Conservation (phyloP, 2,113 vertebrate species). For the Pedetes capensis region DNA sequence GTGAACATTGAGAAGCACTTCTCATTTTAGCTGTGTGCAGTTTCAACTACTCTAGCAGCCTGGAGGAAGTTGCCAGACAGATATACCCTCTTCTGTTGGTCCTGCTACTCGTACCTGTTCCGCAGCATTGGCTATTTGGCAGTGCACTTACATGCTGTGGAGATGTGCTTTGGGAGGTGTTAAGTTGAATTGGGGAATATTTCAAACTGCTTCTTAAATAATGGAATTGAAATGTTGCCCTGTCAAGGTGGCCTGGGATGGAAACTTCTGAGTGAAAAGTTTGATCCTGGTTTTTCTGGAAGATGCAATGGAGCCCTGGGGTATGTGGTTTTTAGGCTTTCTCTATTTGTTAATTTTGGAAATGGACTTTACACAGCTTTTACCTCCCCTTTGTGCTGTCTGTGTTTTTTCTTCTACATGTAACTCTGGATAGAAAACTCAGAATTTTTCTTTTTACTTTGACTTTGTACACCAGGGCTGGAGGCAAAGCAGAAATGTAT, state of each 20-base stretch:
- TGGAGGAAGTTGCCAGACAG: conserved; percentile 26
- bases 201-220: conserved; percentile 50
- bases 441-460: neutral
- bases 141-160: neutral
- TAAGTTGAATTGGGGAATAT: neutral
- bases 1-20: neutral
- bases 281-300: conserved; percentile 54
- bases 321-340: conserved; percentile 8
- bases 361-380: conserved; percentile 42
- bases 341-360: conserved; percentile 69
- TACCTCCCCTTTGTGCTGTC: conserved; percentile 10
- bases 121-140: neutral
- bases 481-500: conserved; percentile 16
- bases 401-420: conserved; percentile 19
- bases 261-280: conserved; percentile 36
- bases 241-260: conserved; percentile 23
- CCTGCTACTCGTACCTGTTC: neutral
- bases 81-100: neutral
- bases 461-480: conserved; percentile 7
- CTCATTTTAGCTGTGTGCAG: neutral
- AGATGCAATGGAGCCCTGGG: conserved; percentile 6
- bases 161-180: neutral
- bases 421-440: conserved; percentile 2
- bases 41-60: neutral
- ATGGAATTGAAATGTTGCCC: conserved; percentile 49